Evolutionary conservation across 2,113 vertebrate genomes (phyloP).

Genomic region (Chaetodon trifascialis): DNA sequence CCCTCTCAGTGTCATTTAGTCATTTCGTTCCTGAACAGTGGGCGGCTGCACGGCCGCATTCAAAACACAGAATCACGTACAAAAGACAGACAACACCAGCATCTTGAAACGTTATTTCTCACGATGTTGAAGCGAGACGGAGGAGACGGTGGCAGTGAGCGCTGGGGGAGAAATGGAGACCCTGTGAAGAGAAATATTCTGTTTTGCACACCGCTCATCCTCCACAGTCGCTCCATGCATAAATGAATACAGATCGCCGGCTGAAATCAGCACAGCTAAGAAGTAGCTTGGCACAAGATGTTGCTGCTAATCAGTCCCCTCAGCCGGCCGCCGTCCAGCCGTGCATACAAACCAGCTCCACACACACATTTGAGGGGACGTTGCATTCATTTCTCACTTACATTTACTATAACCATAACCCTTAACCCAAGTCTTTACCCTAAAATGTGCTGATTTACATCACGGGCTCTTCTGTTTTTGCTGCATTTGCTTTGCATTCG

Average conservation of each 20-base stretch:
- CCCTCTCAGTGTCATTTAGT: slow-evolving; percentile 38
- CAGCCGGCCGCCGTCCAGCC: slow-evolving; percentile 43
- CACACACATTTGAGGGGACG: neutral
- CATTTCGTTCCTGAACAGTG: slow-evolving; percentile 38
- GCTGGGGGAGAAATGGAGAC: slow-evolving; percentile 18
- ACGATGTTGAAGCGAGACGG: slow-evolving; percentile 26
- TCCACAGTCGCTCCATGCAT: slow-evolving; percentile 48
- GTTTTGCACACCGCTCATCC: slow-evolving; percentile 59
- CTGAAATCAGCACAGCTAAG: slow-evolving; percentile 68
- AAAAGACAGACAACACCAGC: slow-evolving; percentile 27
- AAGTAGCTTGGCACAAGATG: slow-evolving; percentile 68
- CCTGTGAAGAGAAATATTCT: slow-evolving; percentile 43
- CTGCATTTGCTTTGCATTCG: slow-evolving; percentile 40
- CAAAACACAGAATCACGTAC: slow-evolving; percentile 20
- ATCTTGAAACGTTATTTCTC: slow-evolving; percentile 18
- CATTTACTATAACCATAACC: no score
- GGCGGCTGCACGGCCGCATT: slow-evolving; percentile 5
- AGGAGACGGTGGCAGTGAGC: slow-evolving; percentile 10
- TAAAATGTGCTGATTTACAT: no score
- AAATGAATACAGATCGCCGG: slow-evolving; percentile 72
- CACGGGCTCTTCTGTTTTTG: no score
- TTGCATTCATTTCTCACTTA: no score
- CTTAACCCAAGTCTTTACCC: no score
- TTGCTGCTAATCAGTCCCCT: slow-evolving; percentile 72
- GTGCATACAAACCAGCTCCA: slow-evolving; percentile 41